Conservation (phyloP, 2,113 vertebrate species). For the Pelvicachromis taeniatus region DNA sequence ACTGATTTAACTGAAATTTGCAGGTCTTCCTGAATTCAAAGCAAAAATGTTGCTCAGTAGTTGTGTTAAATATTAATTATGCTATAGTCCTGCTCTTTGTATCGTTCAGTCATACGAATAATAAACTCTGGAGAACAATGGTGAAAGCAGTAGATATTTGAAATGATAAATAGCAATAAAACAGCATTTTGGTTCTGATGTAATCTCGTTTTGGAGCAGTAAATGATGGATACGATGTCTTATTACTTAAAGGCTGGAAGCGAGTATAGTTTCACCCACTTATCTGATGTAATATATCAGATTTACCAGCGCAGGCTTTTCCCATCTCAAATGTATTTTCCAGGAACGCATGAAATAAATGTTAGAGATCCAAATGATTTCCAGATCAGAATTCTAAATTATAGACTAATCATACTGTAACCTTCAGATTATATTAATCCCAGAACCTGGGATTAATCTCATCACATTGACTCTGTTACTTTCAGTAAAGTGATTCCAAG, state of each 20-base stretch:
- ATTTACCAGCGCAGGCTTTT: not conserved
- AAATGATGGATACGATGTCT: not conserved
- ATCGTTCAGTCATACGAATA: not conserved
- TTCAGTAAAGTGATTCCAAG: not conserved
- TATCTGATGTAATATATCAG: not conserved
- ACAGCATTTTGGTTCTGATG: not conserved
- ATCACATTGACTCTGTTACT: not conserved
- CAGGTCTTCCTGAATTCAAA: not conserved
- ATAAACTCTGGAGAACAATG: not conserved
- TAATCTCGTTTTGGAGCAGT: not conserved
- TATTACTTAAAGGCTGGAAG: not conserved
- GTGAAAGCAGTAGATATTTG: not conserved
- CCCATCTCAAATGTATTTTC: not conserved
- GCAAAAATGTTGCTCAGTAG: not conserved
- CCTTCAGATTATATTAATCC: not conserved
- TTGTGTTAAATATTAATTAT: not conserved
- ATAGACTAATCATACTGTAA: not conserved
- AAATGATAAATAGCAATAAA: not conserved
- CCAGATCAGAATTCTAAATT: not conserved
- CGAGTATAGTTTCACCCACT: not conserved
- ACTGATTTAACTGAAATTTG: not conserved
- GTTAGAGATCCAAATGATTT: not conserved
- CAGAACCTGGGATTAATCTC: not conserved
- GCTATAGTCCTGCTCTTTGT: not conserved
- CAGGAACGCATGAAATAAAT: not conserved